Conservation (phyloP, 2,113 vertebrate species). For the Xenopus tropicalis region DNA sequence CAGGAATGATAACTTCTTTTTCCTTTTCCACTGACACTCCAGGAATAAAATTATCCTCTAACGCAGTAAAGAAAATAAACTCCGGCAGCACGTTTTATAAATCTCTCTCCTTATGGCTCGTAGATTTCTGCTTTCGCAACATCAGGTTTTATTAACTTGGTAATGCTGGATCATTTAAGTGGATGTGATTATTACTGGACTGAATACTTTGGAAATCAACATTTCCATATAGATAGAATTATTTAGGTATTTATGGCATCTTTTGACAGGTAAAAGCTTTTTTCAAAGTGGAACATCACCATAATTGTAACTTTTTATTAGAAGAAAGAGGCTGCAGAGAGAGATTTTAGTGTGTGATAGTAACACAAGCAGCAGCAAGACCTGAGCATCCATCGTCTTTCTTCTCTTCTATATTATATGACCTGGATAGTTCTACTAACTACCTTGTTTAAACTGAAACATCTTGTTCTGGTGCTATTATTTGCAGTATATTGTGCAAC, state of each 20-base stretch:
- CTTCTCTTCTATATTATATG: not conserved
- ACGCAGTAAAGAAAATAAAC: slow-evolving; percentile 39
- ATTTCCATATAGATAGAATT: slow-evolving; percentile 45
- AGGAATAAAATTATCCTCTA: slow-evolving; percentile 41
- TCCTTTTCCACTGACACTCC: slow-evolving; percentile 26
- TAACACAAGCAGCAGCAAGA: slow-evolving; percentile 14
- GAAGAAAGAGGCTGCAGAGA: slow-evolving; percentile 27
- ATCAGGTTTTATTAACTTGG: slow-evolving; percentile 41
- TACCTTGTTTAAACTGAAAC: slow-evolving; percentile 3
- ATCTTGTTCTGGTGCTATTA: not conserved
- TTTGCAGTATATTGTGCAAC: not conserved
- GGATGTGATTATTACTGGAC: slow-evolving; percentile 39
- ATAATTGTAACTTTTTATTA: slow-evolving; percentile 45
- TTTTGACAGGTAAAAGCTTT: slow-evolving; percentile 44
- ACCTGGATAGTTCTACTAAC: not conserved
- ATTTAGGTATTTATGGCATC: slow-evolving; percentile 43
- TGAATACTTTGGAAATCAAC: slow-evolving; percentile 44
- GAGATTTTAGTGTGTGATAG: slow-evolving; percentile 34
- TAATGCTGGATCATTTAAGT: slow-evolving; percentile 41
- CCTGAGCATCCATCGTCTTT: slow-evolving; percentile 11
- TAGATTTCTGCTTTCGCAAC: slow-evolving; percentile 17
- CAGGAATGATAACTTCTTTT: slow-evolving; percentile 35
- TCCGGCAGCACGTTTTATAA: slow-evolving; percentile 39
- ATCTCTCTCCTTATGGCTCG: slow-evolving; percentile 29
- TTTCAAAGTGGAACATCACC: slow-evolving; percentile 41